phyloP scores from a whole-genome alignment of 2,797 vertebrate genomes.

The Psittacula echo region DNA sequence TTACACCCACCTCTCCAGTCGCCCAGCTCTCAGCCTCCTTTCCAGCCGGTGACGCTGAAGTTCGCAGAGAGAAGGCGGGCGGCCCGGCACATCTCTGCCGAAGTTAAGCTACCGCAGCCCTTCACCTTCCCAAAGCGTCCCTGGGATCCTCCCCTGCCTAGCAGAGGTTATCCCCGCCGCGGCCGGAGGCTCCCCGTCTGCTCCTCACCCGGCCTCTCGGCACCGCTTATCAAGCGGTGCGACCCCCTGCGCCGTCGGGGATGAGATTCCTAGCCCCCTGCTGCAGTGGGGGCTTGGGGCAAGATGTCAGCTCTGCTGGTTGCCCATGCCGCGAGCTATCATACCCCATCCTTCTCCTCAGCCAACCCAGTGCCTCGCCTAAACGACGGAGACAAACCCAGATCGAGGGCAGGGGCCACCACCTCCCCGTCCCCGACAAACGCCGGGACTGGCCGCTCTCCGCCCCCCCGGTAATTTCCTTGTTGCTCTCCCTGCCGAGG shows the following conservation, averaged over 20 bases:
- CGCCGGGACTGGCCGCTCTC: not conserved
- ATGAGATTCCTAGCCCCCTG: rapidly evolving
- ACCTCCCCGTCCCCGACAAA: too few species aligned
- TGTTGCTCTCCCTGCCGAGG: not conserved
- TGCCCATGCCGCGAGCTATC: not conserved
- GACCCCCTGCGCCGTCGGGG: not conserved
- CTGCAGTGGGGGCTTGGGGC: not conserved
- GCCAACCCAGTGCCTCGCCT: not conserved
- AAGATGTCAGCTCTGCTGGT: not conserved
- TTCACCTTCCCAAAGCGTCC: not conserved
- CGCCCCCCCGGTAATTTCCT: not conserved
- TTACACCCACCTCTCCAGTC: rapidly evolving
- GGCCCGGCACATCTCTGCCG: not conserved
- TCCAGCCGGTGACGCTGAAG: not conserved
- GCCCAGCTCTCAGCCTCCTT: not conserved
- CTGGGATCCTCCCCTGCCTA: rapidly evolving
- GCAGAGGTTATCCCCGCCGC: not conserved
- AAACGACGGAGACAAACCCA: not conserved
- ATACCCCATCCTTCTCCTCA: too few species aligned
- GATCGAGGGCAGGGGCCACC: not conserved
- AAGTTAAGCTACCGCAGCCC: not conserved
- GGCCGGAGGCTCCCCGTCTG: not conserved
- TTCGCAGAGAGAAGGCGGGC: not conserved
- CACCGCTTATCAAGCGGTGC: not conserved
- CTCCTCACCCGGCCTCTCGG: not conserved